Conservation (phyloP, 2,113 vertebrate species). For the Rousettus leschenaultii region DNA sequence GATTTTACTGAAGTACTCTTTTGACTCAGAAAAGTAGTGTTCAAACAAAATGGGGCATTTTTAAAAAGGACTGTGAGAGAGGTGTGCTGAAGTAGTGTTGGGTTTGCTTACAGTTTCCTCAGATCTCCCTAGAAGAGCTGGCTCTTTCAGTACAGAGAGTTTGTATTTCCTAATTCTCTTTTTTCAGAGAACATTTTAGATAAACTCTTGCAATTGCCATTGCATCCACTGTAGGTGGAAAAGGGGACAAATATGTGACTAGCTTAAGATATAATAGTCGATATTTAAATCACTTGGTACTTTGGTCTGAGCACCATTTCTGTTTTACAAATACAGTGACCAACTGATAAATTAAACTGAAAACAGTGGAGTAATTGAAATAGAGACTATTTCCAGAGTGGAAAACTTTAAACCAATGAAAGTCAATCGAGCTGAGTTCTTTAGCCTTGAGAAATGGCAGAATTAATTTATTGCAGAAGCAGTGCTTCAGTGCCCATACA, state of each 20-base stretch:
- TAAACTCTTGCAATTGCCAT: background rate
- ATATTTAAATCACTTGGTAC: background rate
- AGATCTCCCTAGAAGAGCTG: conserved; percentile 5
- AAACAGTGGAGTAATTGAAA: background rate
- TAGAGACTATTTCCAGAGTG: background rate
- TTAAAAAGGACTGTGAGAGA: background rate
- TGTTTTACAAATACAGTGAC: background rate
- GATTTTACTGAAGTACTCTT: conserved; percentile 63
- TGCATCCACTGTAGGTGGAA: background rate
- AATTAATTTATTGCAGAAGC: background rate
- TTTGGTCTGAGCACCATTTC: background rate
- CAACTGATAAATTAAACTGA: background rate
- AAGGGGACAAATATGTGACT: background rate
- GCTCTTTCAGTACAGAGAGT: conserved; percentile 40
- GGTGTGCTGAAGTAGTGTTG: background rate
- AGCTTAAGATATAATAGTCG: background rate
- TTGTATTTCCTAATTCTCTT: conserved; percentile 51
- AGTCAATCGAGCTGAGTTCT: background rate
- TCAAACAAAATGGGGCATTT: conserved; percentile 29
- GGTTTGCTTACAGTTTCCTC: conserved; percentile 16
- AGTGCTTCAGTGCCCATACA: background rate
- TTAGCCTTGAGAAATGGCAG: background rate
- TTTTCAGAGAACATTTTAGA: conserved; percentile 39
- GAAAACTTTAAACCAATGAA: background rate
- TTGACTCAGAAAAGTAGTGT: conserved; percentile 4